A percentile compares a stretch with the other conserved stretches of the same genome.
phyloP scores from a whole-genome alignment of 2,113 vertebrate species.

The Charadrius vociferus region DNA sequence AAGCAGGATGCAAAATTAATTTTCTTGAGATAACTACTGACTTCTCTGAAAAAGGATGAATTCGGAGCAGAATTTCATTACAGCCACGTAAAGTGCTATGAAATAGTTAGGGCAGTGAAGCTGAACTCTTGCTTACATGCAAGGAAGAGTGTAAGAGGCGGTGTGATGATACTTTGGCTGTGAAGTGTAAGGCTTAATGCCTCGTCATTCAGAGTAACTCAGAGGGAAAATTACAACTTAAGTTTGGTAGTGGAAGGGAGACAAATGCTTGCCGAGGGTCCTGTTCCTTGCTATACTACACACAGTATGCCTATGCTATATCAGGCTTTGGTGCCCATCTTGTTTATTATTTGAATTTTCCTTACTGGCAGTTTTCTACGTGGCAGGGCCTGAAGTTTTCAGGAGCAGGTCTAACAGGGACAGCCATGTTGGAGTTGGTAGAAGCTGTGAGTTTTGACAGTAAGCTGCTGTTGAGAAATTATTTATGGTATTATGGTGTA shows the following conservation, averaged over 20 bases:
- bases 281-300: not conserved
- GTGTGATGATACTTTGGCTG: not conserved
- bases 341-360: not conserved
- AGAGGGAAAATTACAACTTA: not conserved
- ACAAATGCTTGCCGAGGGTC: fast-evolving
- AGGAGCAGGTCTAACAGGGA: not conserved
- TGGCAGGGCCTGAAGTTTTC: not conserved
- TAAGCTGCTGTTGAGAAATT: not conserved
- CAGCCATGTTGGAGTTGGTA: not conserved
- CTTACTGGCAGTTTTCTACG: not conserved
- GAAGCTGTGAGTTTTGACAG: not conserved
- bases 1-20: not conserved
- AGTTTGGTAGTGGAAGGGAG: not conserved
- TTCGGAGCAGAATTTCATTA: not conserved
- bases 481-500: not conserved
- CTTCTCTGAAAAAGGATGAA: not conserved
- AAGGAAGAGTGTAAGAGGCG: not conserved
- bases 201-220: not conserved
- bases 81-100: not conserved
- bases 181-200: not conserved
- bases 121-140: not conserved
- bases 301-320: not conserved
- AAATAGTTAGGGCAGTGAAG: not conserved
- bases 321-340: fast-evolving
- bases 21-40: not conserved